Conservation (phyloP, 2,797 vertebrate genomes). For the Oceanodroma leucorhoa region DNA sequence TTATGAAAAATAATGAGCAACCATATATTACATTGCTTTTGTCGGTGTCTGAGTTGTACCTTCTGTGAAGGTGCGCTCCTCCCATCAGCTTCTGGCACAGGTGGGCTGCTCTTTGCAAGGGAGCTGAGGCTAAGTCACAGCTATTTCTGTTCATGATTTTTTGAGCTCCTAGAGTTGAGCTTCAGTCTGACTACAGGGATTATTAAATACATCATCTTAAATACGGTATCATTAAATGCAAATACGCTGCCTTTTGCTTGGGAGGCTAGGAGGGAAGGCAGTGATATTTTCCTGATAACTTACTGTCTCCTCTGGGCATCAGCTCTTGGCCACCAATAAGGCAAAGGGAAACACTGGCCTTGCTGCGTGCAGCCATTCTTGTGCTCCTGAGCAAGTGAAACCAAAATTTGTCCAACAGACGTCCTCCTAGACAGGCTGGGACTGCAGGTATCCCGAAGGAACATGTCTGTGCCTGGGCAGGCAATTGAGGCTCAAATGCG, state of each 20-base stretch:
- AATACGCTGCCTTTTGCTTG: background rate
- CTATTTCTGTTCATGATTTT: background rate
- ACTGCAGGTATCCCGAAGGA: background rate
- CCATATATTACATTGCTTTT: background rate
- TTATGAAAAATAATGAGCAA: background rate
- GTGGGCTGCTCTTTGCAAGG: background rate
- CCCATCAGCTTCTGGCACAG: background rate
- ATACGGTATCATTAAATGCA: background rate
- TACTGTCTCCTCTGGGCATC: background rate
- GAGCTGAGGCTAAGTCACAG: background rate
- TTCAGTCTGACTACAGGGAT: background rate
- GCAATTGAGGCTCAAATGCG: background rate
- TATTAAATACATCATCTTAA: background rate
- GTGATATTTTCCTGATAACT: background rate
- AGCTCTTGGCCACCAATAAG: background rate
- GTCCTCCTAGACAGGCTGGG: background rate
- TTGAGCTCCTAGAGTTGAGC: background rate
- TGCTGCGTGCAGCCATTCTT: background rate
- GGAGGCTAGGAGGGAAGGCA: background rate
- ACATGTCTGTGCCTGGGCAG: background rate
- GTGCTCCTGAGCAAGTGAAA: background rate
- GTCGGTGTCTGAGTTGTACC: background rate
- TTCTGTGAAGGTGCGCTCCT: background rate
- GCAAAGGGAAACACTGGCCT: background rate
- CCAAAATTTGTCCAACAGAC: background rate